Evolutionary conservation across 1,140 invertebrate genomes (phyloP).

Genomic region (Solenopsis fugax): DNA sequence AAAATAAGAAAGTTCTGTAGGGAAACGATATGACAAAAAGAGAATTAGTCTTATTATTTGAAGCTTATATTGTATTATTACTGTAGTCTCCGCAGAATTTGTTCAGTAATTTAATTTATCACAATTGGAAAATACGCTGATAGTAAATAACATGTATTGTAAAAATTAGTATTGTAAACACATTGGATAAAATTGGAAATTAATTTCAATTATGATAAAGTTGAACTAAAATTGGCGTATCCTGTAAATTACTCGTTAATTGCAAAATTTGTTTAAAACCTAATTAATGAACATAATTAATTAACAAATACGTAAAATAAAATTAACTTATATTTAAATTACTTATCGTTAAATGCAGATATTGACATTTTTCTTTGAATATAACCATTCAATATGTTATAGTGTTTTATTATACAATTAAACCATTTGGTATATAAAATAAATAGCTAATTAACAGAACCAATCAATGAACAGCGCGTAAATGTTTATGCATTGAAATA

Average conservation of each 20-base stretch:
- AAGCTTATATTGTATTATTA: background rate
- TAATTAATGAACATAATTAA: background rate
- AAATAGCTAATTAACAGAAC: background rate
- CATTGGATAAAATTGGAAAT: background rate
- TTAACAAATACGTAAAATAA: background rate
- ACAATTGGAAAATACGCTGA: background rate
- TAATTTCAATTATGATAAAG: background rate
- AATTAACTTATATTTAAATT: background rate
- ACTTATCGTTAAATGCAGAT: background rate
- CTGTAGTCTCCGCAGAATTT: background rate
- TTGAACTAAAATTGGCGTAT: background rate
- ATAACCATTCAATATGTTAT: background rate
- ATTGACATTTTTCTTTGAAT: background rate
- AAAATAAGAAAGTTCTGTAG: background rate
- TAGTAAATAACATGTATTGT: background rate
- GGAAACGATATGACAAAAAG: background rate
- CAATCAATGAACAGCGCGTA: background rate
- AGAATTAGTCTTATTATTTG: slow-evolving; percentile 2
- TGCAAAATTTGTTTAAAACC: background rate
- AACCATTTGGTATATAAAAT: background rate
- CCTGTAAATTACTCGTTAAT: background rate
- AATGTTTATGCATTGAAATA: slow-evolving; percentile 1
- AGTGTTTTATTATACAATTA: background rate
- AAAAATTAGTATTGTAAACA: background rate
- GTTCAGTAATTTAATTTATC: background rate